These are phyloP conservation scores for Chymomyza amoena DNA, from an alignment of 2,888 invertebrate genomes.

Conservation along the genomic window DNA sequence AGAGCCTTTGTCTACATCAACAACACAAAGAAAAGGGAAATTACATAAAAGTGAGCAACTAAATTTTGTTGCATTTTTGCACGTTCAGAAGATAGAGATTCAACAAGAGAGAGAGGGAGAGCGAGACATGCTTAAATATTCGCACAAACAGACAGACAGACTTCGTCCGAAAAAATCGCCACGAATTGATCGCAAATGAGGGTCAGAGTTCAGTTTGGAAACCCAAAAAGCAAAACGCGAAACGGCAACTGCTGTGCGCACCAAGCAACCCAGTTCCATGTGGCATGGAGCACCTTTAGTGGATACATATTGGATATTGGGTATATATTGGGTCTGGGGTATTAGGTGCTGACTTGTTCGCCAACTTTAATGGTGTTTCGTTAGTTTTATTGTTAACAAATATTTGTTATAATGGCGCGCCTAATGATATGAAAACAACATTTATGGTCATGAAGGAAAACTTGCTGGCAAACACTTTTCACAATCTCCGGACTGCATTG, in stretches of 20 bases:
- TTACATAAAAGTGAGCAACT: constrained; percentile 72
- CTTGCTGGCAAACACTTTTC: not conserved
- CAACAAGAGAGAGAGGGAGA: not conserved
- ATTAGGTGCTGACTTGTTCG: not conserved
- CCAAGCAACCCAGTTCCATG: constrained; percentile 50
- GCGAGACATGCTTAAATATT: constrained; percentile 58
- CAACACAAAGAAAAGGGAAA: constrained; percentile 67
- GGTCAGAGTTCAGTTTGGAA: constrained; percentile 59
- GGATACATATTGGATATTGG: not conserved
- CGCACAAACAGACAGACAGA: constrained; percentile 46
- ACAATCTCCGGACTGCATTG: not conserved
- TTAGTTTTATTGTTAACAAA: constrained; percentile 65
- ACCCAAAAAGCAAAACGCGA: not conserved
- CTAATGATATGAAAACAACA: constrained; percentile 44
- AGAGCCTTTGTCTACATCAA: constrained; percentile 38
- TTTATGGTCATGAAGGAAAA: not conserved
- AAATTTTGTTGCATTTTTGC: constrained; percentile 66
- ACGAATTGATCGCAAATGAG: constrained; percentile 72
- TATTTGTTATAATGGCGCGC: constrained; percentile 69
- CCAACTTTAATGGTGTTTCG: constrained; percentile 58
- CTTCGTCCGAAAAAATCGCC: constrained; percentile 59
- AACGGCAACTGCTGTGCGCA: constrained; percentile 6
- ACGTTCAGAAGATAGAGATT: constrained; percentile 41
- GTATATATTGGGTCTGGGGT: constrained; percentile 2
- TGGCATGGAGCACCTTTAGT: constrained; percentile 6